Evolutionary conservation across 1,140 invertebrate species (phyloP).

Genomic region (Lepidostoma basale): DNA sequence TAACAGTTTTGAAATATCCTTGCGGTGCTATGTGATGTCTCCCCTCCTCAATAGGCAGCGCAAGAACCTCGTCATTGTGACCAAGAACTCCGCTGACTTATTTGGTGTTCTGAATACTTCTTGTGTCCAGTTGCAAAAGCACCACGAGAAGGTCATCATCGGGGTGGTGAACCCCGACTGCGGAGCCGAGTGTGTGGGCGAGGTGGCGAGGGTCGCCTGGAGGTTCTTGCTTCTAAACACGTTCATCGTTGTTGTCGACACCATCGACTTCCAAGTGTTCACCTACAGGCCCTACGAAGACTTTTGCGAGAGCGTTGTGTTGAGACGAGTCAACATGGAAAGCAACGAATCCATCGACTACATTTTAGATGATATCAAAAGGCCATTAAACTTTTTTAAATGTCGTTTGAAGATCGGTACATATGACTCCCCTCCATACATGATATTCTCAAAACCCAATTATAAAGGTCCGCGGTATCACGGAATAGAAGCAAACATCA

Average conservation of each 20-base stretch:
- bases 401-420: slow-evolving; percentile 1
- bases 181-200: background rate
- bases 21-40: background rate
- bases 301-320: background rate
- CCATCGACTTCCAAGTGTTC: background rate
- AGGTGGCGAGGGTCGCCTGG: background rate
- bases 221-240: slow-evolving; percentile 1
- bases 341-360: background rate
- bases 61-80: background rate
- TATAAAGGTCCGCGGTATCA: background rate
- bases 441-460: background rate
- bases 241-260: background rate
- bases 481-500: background rate
- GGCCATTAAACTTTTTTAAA: background rate
- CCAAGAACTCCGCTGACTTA: background rate
- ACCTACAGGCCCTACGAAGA: slow-evolving; percentile 3
- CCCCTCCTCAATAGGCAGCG: background rate
- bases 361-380: background rate
- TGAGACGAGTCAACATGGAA: background rate
- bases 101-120: background rate
- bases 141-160: background rate
- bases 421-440: background rate
- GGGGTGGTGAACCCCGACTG: background rate
- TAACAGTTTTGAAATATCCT: background rate
- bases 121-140: background rate